Evolutionary conservation across 53 echinoderm and acorn worm genomes (phyloP).

Genomic region (Zoroaster sp.): DNA sequence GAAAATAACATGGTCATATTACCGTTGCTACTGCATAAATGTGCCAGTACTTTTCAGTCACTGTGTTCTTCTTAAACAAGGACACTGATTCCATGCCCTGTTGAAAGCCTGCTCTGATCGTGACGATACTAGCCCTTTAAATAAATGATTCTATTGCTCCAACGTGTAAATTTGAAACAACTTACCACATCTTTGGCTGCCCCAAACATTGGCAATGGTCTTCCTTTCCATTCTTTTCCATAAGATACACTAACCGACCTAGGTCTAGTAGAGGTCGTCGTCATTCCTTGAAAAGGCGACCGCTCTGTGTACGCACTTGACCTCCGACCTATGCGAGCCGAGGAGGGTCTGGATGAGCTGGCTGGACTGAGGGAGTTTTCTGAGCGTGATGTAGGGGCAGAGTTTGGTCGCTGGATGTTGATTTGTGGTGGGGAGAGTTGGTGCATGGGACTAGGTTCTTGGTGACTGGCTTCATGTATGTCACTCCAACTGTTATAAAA

Average conservation of each 20-base stretch:
- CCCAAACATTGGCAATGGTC: constrained; percentile 82
- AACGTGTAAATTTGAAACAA: background rate
- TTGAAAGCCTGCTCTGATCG: no score
- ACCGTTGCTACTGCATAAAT: no score
- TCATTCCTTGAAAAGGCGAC: background rate
- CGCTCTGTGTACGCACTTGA: constrained; percentile 24
- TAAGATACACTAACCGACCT: background rate
- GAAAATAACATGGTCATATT: no score
- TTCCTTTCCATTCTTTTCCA: constrained; percentile 78
- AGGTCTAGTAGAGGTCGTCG: constrained; percentile 34
- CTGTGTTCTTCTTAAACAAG: no score
- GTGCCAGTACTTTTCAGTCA: no score
- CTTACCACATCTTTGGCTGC: constrained; percentile 33
- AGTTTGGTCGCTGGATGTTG: constrained; percentile 62
- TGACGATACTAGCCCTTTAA: no score
- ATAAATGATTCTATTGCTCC: background rate
- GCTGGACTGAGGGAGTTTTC: constrained; percentile 5
- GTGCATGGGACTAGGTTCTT: background rate
- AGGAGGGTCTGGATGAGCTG: constrained; percentile 50
- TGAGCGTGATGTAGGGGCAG: constrained; percentile 45
- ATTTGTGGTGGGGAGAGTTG: constrained; percentile 30
- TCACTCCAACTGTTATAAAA: constrained; percentile 22
- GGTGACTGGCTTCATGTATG: background rate
- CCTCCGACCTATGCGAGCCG: constrained; percentile 41
- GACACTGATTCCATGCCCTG: no score